Conservation (phyloP, 2,888 invertebrate genomes). For the Nomada ferruginata region DNA sequence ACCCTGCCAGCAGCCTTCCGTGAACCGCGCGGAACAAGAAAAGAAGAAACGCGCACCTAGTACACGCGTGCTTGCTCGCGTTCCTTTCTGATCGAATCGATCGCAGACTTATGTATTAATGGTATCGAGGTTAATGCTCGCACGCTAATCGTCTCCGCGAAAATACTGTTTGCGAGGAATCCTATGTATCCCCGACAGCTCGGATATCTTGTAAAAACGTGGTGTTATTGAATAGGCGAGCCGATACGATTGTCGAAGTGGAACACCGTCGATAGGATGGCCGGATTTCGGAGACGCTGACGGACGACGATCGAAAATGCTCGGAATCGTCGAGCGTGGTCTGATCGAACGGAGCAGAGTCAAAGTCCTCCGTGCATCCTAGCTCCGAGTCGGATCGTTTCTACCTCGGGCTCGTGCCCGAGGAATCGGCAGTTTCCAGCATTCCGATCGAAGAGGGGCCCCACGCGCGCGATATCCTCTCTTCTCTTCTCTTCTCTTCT, state of each 20-base stretch:
- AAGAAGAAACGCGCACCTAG: constrained; percentile 13
- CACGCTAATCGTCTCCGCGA: not conserved
- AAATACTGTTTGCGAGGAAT: not conserved
- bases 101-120: constrained; percentile 30
- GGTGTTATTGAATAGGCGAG: constrained; percentile 24
- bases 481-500: not conserved
- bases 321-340: not conserved
- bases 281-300: not conserved
- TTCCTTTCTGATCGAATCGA: constrained; percentile 30
- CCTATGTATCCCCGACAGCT: not conserved
- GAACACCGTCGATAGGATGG: constrained; percentile 32
- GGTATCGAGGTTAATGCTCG: constrained; percentile 15
- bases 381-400: not conserved
- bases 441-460: constrained; percentile 18
- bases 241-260: constrained; percentile 46
- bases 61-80: not conserved
- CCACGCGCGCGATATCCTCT: constrained; percentile 13
- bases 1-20: not conserved
- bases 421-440: constrained; percentile 33
- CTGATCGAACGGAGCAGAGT: constrained; percentile 1
- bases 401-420: not conserved
- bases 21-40: not conserved
- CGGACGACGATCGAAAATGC: not conserved
- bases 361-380: constrained; percentile 1
- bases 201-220: constrained; percentile 33